Evolutionary conservation across 1,140 invertebrate species (phyloP).

Genomic region (Leptinotarsa lineolata): DNA sequence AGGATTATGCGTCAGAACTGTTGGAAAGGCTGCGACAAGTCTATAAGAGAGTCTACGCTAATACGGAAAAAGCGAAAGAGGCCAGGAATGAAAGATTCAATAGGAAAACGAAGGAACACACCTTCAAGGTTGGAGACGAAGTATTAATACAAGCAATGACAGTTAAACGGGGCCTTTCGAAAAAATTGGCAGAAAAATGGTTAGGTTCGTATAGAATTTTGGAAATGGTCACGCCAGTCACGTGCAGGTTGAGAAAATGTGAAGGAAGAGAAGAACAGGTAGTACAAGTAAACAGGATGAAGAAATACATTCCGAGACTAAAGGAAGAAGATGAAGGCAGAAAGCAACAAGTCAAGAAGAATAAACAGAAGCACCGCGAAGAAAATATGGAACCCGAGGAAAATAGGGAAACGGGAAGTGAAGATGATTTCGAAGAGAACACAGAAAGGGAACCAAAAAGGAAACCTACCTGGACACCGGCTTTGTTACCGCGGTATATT

Average conservation of each 20-base stretch:
- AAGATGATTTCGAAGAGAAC: not conserved
- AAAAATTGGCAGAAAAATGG: not conserved
- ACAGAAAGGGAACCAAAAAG: not conserved
- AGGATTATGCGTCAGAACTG: conserved; percentile 15
- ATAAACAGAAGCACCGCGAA: too few species aligned
- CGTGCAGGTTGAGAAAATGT: not conserved
- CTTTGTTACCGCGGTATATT: too few species aligned
- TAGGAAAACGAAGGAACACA: conserved; percentile 9
- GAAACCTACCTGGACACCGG: not conserved
- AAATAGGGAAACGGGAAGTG: not conserved
- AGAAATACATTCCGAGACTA: not conserved
- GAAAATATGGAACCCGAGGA: not conserved
- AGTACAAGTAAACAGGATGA: conserved; percentile 20
- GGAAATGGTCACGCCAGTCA: not conserved
- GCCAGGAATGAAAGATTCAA: not conserved
- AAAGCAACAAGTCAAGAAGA: not conserved
- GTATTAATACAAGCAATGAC: not conserved
- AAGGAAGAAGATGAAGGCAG: not conserved
- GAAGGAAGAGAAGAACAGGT: conserved; percentile 9
- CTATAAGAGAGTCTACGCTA: not conserved
- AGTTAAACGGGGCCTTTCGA: not conserved
- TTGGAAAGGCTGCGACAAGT: conserved; percentile 3
- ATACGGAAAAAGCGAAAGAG: not conserved
- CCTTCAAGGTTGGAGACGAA: not conserved
- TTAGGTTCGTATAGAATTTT: not conserved